These are phyloP conservation scores for Darevskia nairensis DNA, from an alignment of 2,797 vertebrate genomes.

Conservation along the genomic window DNA sequence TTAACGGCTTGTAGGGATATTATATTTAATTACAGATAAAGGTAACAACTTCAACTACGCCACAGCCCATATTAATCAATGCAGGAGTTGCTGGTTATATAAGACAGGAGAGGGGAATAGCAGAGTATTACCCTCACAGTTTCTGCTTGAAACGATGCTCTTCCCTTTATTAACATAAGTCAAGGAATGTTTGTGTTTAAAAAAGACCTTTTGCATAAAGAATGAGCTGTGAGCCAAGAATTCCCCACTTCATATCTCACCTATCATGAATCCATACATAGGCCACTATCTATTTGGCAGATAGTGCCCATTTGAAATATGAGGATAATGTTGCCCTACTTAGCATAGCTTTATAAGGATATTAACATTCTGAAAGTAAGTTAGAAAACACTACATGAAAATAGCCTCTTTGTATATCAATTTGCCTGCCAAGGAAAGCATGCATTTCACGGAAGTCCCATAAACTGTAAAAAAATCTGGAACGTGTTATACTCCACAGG, in stretches of 20 bases:
- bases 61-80: not conserved
- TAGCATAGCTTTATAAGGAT: not conserved
- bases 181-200: not conserved
- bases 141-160: not conserved
- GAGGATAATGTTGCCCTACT: not conserved
- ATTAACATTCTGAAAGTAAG: not conserved
- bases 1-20: not conserved
- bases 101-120: not conserved
- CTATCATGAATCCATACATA: not conserved
- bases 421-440: not conserved
- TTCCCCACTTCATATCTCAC: not conserved
- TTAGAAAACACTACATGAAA: not conserved
- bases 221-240: not conserved
- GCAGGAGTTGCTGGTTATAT: not conserved
- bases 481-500: not conserved
- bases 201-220: not conserved
- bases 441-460: not conserved
- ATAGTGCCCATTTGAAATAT: not conserved
- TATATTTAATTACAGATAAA: not conserved
- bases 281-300: not conserved
- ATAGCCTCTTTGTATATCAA: not conserved
- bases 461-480: not conserved
- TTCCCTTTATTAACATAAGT: not conserved
- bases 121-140: not conserved
- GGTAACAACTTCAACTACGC: not conserved